phyloP scores from a whole-genome alignment of 2,113 vertebrate genomes.

The Psilopogon haemacephalus region DNA sequence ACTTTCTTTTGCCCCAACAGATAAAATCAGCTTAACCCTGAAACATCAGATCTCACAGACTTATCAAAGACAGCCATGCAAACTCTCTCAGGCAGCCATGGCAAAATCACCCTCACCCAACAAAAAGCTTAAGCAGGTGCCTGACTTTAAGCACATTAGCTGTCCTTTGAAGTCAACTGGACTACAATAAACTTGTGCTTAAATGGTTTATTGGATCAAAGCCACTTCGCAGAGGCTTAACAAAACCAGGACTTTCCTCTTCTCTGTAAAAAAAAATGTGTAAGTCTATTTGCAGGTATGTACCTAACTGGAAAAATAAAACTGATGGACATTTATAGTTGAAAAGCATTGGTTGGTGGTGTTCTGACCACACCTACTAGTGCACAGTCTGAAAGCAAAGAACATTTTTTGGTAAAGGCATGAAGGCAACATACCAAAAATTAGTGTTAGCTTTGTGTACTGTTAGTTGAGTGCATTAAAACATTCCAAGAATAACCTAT shows the following conservation, averaged over 20 bases:
- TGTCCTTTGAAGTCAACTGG: background rate
- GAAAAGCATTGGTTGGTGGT: background rate
- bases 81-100: background rate
- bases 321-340: background rate
- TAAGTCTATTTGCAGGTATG: background rate
- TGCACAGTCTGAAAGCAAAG: background rate
- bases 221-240: background rate
- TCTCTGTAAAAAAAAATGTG: background rate
- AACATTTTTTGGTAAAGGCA: background rate
- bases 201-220: slow-evolving; percentile 20
- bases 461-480: background rate
- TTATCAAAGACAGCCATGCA: background rate
- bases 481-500: slow-evolving; percentile 19
- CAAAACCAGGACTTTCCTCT: background rate
- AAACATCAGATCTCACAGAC: background rate
- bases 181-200: background rate
- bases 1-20: background rate
- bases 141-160: background rate
- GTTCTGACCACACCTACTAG: background rate
- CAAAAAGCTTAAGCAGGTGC: background rate
- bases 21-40: background rate
- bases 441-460: background rate
- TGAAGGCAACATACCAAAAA: slow-evolving; percentile 26
- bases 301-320: background rate
- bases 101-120: background rate